phyloP scores from a whole-genome alignment of 2,113 vertebrate genomes.

The Paraplagusia blochii region DNA sequence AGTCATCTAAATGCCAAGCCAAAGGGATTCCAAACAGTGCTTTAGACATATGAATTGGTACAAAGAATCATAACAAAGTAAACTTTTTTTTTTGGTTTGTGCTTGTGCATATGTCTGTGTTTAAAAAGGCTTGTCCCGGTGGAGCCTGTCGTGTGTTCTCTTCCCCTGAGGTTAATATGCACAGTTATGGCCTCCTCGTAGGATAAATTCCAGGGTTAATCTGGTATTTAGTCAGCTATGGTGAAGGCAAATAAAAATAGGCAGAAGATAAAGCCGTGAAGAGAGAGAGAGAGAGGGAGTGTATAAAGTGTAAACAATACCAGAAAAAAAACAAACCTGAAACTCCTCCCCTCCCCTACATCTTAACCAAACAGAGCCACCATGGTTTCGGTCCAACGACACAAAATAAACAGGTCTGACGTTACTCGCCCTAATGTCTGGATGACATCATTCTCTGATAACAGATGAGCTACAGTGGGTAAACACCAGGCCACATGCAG shows the following conservation, averaged over 20 bases:
- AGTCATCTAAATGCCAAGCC: too few relatives aligned
- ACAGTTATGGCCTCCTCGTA: constrained; percentile 15
- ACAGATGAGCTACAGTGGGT: constrained; percentile 53
- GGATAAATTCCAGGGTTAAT: constrained; percentile 38
- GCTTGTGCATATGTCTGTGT: too few relatives aligned
- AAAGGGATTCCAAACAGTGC: too few relatives aligned
- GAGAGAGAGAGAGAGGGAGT: constrained; percentile 14
- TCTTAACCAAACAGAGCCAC: constrained; percentile 67
- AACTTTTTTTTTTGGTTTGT: too few relatives aligned
- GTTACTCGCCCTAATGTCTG: constrained; percentile 59
- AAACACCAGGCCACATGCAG: constrained; percentile 26
- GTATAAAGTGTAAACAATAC: constrained; percentile 60
- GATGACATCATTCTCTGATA: constrained; percentile 74
- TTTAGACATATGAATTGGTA: too few relatives aligned
- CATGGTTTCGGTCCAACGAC: constrained; percentile 66
- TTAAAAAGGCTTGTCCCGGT: background rate
- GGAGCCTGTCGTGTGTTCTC: background rate
- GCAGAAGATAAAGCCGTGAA: constrained; percentile 35
- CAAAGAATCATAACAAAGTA: too few relatives aligned
- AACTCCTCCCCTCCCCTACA: constrained; percentile 36
- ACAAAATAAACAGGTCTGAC: constrained; percentile 70
- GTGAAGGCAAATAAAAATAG: constrained; percentile 51
- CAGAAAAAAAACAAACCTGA: constrained; percentile 21
- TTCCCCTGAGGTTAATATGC: constrained; percentile 5
- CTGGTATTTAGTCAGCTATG: constrained; percentile 52